Evolutionary conservation across 2,888 invertebrate genomes (phyloP), one percentile per base, ranked within the genome.

Genomic region (Eristalinus aeneus): DNA sequence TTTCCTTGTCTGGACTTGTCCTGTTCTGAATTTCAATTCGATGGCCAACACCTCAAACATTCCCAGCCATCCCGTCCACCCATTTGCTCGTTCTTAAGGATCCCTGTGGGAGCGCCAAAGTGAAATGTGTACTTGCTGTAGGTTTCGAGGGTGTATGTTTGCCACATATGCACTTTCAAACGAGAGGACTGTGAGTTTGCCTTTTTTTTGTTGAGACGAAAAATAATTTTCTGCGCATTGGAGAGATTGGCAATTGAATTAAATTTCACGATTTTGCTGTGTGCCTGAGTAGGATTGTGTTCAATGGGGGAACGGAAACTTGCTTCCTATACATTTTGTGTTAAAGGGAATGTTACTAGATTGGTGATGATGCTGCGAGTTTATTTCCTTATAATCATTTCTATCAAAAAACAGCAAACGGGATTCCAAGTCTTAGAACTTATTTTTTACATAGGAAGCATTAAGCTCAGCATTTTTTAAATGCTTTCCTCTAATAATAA

Each of bases 1-100:
- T 85, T 85, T 76, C 46, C 53, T 64, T 80, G 79, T 72, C 79
- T 75, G 75, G 76, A 75, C 63, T 16, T 80, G 68, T 85, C 85
- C 81, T 76, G 85, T 76, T 68, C 80, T 81, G 85, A 80, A 85
- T 85, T 73, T 81, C 85, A 85, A 85, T 85, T 81, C 76, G 60
- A 81, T 76, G 27, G 68, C 72, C 72, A 78, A 68, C 39, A 74
- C 60, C 74, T 73, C 8, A 46, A 16, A 6, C 16, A 46, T 16
- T 1, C 6, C 16, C 46, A n/a, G 0, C n/a, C 46, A 1, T 27
- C 27, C 27, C 16, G 5, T 16, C 5, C n/a, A 6, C 39, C 39
- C 12, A 36, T 2, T 12, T 46, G 46, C 34, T 64, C 64, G 46
- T 46, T 16, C 16, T 16, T 46, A 46, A 58, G 58, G 46, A n/a